Conservation (phyloP, 2,888 invertebrate species). For the Phaedon cochleariae region DNA sequence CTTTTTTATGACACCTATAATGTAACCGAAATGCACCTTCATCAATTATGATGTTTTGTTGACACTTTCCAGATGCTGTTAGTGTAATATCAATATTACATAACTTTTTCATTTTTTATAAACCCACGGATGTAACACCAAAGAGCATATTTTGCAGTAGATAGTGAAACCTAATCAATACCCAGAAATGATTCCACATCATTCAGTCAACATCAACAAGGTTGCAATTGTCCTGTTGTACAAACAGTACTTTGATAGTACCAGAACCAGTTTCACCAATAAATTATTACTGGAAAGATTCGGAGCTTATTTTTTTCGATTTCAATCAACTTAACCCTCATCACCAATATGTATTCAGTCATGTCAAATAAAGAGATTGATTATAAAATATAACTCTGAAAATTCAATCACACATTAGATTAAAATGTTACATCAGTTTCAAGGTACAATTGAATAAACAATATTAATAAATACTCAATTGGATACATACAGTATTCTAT, state of each 20-base stretch:
- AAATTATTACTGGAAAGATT: background rate
- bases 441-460: too few species aligned
- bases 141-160: too few species aligned
- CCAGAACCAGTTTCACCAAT: background rate
- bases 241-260: background rate
- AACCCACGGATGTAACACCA: too few species aligned
- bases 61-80: background rate
- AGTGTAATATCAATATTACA: too few species aligned
- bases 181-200: too few species aligned
- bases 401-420: slow-evolving; percentile 37
- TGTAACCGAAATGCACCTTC: background rate
- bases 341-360: slow-evolving; percentile 21
- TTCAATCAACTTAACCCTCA: background rate
- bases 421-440: slow-evolving; percentile 9
- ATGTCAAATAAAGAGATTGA: slow-evolving; percentile 34
- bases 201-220: too few species aligned
- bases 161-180: too few species aligned
- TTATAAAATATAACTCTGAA: slow-evolving; percentile 30
- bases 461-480: too few species aligned
- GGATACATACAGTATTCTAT: too few species aligned
- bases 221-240: too few species aligned
- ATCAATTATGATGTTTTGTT: background rate
- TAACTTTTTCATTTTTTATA: too few species aligned
- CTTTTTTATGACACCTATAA: background rate
- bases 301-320: background rate